A percentile compares a stretch with the other conserved stretches of the same genome.
These are phyloP conservation scores for Mustela lutreola DNA, from an alignment of 2,113 vertebrate genomes.

Conservation along the genomic window DNA sequence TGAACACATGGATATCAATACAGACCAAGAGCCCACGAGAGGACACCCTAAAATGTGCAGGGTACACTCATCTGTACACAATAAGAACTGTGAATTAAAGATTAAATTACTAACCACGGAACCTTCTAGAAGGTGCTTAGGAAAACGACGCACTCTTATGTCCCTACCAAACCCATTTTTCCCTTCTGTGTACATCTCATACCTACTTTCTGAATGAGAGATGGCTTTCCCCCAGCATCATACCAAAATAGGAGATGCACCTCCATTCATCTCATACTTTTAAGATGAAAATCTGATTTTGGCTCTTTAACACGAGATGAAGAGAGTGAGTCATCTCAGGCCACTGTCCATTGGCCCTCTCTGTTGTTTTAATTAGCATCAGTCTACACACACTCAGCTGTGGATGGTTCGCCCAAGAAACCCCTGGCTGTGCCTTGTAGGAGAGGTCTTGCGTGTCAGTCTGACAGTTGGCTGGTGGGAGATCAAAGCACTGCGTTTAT, in stretches of 20 bases:
- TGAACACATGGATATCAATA: neutral
- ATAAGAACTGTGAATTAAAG: neutral
- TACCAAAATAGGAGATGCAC: neutral
- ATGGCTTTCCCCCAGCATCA: neutral
- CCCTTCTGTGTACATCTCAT: neutral
- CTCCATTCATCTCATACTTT: neutral
- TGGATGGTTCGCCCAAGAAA: neutral
- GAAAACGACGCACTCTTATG: neutral
- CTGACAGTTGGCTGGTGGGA: neutral
- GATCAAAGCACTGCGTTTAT: neutral
- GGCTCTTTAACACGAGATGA: neutral
- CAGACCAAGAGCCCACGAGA: neutral
- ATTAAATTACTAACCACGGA: neutral
- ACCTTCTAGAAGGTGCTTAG: neutral
- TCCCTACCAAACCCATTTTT: neutral
- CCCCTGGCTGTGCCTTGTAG: neutral
- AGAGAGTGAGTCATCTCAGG: neutral
- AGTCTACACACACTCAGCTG: neutral
- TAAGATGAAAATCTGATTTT: conserved; percentile 8
- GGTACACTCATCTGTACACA: neutral
- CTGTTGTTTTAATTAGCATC: conserved; percentile 24
- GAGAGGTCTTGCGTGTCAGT: neutral
- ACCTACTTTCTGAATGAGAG: neutral
- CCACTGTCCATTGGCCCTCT: neutral
- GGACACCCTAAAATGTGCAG: neutral